Evolutionary conservation across 2,113 vertebrate genomes (phyloP).

Genomic region (Rhinolophus sinicus): DNA sequence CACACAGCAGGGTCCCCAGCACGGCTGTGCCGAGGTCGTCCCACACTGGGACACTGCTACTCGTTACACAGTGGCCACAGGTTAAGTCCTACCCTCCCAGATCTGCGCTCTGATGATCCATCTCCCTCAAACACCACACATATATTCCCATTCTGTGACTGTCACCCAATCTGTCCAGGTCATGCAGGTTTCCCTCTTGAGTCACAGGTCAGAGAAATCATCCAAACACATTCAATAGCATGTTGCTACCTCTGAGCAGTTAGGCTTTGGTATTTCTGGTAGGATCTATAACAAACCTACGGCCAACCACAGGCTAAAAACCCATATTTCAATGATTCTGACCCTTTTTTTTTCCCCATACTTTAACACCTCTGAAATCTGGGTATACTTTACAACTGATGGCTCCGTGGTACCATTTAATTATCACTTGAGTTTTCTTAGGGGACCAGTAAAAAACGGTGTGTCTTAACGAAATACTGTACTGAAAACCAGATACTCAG

Average conservation of each 20-base stretch:
- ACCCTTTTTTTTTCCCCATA: not conserved
- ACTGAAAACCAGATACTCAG: not conserved
- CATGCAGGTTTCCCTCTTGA: not conserved
- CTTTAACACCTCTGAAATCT: slow-evolving; percentile 21
- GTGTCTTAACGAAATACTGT: not conserved
- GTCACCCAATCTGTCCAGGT: not conserved
- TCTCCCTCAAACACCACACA: not conserved
- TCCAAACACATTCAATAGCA: not conserved
- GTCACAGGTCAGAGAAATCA: not conserved
- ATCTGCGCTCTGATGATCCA: not conserved
- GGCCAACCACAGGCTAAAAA: not conserved
- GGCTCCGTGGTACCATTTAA: not conserved
- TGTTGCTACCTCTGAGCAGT: not conserved
- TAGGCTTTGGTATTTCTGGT: not conserved
- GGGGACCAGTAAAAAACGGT: not conserved
- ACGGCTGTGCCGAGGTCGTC: not conserved
- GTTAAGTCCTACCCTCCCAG: not conserved
- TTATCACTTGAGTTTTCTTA: not conserved
- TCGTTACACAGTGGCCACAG: not conserved
- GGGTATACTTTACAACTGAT: not conserved
- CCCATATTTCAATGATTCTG: not conserved
- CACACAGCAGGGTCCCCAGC: rapidly evolving
- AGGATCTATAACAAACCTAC: not conserved
- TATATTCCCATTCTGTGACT: not conserved
- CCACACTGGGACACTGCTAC: not conserved